Evolutionary conservation across 1,140 invertebrate genomes (phyloP), one percentile per base, ranked within the genome.

Genomic region (Campoletis sonorensis): DNA sequence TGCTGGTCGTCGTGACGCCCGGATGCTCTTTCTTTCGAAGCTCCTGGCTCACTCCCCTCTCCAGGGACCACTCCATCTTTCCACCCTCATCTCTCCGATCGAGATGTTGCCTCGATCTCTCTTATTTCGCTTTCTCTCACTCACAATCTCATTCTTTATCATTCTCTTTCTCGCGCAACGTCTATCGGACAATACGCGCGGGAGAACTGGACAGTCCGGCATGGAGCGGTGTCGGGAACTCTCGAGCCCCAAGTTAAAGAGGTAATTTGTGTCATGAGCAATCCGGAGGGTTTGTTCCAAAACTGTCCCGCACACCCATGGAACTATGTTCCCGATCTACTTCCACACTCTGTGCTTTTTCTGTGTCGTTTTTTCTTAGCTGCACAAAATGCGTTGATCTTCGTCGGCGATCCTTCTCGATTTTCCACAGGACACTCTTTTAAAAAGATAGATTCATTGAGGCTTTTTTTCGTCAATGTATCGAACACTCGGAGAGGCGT

Each of bases 31-130:
- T 83, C 72, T 78, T 78, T 78, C 30, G 58, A 61, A 33, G 58
- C 58, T 61, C 58, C 33, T 71, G 26, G 26, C 40, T 40, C 70
- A 67, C 70, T 80, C 81, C 68, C 61, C 77, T 79, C 77, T 79
- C 81, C 64, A 78, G 83, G 83, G 83, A 79, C 81, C 83, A 82
- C 80, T 84, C 81, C 81, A 84, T 84, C 83, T 84, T 84, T 81
- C 64, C 78, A n/a, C 64, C 78, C 83, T 40, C 67, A 33, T 70
- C 67, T 16, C n/a, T 33, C 27, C 21, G 45, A 26, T 26, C n/a
- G n/a, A n/a, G 40, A 51, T 33, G 23, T 23, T 72, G 37, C 26
- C 33, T 75, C 49, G 51, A 37, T 78, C 33, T 45, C 33, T 45
- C 61, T 27, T 61, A 67, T 78, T 78, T 64, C 76, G 40, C 58